Conservation (phyloP, 2,888 invertebrate genomes). For the Philonicus albiceps region DNA sequence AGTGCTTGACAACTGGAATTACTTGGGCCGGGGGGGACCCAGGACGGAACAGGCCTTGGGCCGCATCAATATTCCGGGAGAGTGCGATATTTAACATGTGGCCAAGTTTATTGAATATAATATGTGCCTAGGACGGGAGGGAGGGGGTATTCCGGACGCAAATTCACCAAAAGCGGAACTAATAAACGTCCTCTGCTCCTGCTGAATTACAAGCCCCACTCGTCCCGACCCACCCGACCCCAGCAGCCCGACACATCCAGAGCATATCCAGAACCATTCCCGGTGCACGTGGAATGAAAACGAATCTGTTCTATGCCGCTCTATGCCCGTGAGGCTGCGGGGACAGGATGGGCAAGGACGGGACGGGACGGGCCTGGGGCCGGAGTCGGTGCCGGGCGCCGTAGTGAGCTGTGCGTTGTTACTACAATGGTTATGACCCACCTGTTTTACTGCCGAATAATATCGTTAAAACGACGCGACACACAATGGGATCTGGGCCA, state of each 20-base stretch:
- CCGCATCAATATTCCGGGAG: constrained; percentile 13
- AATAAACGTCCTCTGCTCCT: constrained; percentile 36
- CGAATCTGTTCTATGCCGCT: constrained; percentile 33
- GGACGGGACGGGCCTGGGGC: too few relatives aligned
- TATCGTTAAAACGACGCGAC: constrained; percentile 48
- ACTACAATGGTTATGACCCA: constrained; percentile 50
- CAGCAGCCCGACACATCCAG: not conserved
- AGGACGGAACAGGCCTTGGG: not conserved
- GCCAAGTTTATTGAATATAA: constrained; percentile 36
- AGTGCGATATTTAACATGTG: constrained; percentile 26
- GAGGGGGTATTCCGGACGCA: constrained; percentile 20
- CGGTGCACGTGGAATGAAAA: constrained; percentile 44
- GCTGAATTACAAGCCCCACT: not conserved
- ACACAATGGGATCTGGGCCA: constrained; percentile 36
- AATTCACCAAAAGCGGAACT: constrained; percentile 39
- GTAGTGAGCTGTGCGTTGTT: constrained; percentile 44
- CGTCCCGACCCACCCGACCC: not conserved
- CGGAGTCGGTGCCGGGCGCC: not conserved
- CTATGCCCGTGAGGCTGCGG: not conserved
- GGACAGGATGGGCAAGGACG: too few relatives aligned
- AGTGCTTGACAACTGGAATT: constrained; percentile 1
- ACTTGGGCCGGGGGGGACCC: not conserved
- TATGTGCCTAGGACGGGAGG: constrained; percentile 7
- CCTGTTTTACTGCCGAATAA: constrained; percentile 50
- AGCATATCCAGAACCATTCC: constrained; percentile 17